A percentile compares a stretch with the other conserved stretches of the same genome.
These are phyloP conservation scores for Drosophila neutralis DNA, from an alignment of 2,888 invertebrate species.

Conservation along the genomic window DNA sequence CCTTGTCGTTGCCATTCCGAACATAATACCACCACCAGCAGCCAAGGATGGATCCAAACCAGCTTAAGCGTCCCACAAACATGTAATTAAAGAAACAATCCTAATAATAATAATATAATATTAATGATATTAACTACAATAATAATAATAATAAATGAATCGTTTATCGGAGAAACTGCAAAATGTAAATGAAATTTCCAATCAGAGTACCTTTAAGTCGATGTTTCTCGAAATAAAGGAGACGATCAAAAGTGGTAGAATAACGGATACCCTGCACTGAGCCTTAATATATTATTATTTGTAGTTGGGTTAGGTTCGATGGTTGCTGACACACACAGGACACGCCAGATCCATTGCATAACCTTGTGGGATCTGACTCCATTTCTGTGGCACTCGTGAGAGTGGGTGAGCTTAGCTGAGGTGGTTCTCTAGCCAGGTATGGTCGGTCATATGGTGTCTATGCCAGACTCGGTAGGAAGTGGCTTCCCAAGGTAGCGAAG, in stretches of 20 bases:
- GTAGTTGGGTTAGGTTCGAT: neutral
- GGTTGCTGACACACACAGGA: neutral
- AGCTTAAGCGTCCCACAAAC: too few species aligned
- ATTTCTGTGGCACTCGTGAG: neutral
- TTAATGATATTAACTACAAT: too few species aligned
- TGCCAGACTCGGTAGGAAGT: too few species aligned
- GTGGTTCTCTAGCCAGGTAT: too few species aligned
- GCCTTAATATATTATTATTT: neutral
- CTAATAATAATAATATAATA: neutral
- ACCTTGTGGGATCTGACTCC: neutral
- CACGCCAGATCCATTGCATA: neutral
- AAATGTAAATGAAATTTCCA: too few species aligned
- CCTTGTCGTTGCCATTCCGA: slow-evolving; percentile 88
- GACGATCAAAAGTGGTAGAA: neutral
- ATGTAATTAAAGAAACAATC: too few species aligned
- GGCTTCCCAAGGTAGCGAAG: too few species aligned
- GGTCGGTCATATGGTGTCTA: too few species aligned
- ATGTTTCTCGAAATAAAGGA: neutral
- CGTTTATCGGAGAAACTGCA: neutral
- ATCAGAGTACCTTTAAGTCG: neutral
- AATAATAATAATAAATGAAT: neutral
- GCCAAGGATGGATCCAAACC: neutral
- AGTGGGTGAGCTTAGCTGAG: too few species aligned
- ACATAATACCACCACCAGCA: slow-evolving; percentile 79
- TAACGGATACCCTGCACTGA: neutral